Conservation (phyloP, 1,140 invertebrate species). For the Drosophila sturtevanti region DNA sequence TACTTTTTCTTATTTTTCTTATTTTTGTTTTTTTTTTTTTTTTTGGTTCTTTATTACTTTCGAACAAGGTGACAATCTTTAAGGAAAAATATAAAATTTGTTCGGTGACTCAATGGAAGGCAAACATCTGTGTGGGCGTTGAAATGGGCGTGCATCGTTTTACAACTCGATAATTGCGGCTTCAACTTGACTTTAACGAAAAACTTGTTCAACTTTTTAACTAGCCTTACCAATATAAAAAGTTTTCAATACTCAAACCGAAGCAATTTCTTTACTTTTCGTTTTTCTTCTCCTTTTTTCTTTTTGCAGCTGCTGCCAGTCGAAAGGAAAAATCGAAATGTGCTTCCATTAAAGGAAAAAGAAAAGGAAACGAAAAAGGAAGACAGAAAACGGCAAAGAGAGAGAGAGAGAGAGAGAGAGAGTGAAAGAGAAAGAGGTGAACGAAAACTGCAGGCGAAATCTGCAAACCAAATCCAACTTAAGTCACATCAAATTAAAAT, state of each 20-base stretch:
- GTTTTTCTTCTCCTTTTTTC: conserved; percentile 24
- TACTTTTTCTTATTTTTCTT: neutral
- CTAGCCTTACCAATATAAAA: conserved; percentile 64
- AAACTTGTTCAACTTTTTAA: conserved; percentile 77
- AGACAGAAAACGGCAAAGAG: conserved; percentile 18
- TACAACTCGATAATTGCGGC: conserved; percentile 79
- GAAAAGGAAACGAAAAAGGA: conserved; percentile 32
- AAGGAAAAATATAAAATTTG: conserved; percentile 29
- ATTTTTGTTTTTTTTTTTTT: conserved; percentile 4
- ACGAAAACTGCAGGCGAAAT: conserved; percentile 60
- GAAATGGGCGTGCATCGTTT: conserved; percentile 45
- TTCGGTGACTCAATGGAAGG: conserved; percentile 30
- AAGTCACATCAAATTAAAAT: conserved; percentile 82
- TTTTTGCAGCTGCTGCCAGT: conserved; percentile 52
- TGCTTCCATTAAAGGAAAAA: conserved; percentile 45
- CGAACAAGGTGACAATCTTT: conserved; percentile 41
- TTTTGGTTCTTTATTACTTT: conserved; percentile 20
- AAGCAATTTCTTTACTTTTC: conserved; percentile 39
- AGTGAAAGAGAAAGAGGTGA: neutral
- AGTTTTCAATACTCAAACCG: conserved; percentile 68
- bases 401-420: conserved; percentile 20
- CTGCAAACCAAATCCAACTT: conserved; percentile 80
- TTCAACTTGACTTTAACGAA: conserved; percentile 73
- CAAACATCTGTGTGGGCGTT: conserved; percentile 48
- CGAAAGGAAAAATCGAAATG: conserved; percentile 60